A percentile compares a stretch with the other conserved stretches of the same genome.
Conservation (phyloP, 2,888 invertebrate genomes). For the Cantharis rustica region DNA sequence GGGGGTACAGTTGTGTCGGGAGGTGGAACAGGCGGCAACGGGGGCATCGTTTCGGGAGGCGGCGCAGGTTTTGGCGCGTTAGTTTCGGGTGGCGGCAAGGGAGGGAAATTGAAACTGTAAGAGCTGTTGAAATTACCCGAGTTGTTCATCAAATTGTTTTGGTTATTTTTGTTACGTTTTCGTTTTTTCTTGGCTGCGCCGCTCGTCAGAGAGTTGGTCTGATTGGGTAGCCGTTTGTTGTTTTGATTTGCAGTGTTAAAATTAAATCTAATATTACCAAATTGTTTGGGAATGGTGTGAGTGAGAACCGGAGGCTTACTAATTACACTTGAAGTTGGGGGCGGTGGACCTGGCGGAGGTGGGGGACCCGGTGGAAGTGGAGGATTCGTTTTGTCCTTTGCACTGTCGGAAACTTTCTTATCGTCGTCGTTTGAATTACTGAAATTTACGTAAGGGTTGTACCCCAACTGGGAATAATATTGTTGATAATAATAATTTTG, state of each 20-base stretch:
- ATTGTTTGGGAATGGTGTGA: conserved; percentile 50
- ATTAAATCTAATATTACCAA: conserved; percentile 62
- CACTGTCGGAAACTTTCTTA: conserved; percentile 33
- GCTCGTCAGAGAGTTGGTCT: conserved; percentile 54
- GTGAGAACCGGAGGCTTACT: conserved; percentile 52
- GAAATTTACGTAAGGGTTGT: conserved; percentile 38
- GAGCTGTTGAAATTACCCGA: conserved; percentile 45
- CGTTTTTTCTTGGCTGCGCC: conserved; percentile 75
- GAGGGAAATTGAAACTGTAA: conserved; percentile 54
- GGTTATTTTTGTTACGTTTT: conserved; percentile 66
- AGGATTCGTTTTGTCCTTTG: conserved; percentile 53
- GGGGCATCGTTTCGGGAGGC: conserved; percentile 60
- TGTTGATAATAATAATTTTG: conserved; percentile 57
- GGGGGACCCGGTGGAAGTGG: conserved; percentile 66
- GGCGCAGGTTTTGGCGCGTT: conserved; percentile 59
- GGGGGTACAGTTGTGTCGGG: conserved; percentile 55
- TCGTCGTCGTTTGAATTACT: conserved; percentile 46
- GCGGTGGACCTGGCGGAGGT: conserved; percentile 48
- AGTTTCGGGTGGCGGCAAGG: conserved; percentile 58
- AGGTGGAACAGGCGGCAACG: conserved; percentile 58
- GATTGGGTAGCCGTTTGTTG: conserved; percentile 45
- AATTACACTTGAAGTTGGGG: conserved; percentile 48
- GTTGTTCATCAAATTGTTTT: conserved; percentile 46
- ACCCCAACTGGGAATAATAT: conserved; percentile 49
- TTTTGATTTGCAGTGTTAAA: conserved; percentile 48